Conservation (phyloP, 2,797 vertebrate species). For the Microhierax caerulescens region DNA sequence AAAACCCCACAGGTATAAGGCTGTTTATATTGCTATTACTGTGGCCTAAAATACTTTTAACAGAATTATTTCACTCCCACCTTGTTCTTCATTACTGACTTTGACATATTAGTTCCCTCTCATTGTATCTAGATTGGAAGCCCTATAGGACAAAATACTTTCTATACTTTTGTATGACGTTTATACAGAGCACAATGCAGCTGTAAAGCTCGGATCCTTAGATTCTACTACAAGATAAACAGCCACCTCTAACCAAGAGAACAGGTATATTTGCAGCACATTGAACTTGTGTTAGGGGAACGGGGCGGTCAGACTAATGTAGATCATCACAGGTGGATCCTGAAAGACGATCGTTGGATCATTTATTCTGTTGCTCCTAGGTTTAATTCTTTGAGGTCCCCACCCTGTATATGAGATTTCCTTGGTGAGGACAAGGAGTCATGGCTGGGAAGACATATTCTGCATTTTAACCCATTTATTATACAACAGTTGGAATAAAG, state of each 20-base stretch:
- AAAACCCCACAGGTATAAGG: neutral
- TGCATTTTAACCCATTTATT: neutral
- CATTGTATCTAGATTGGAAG: neutral
- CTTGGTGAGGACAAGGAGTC: neutral
- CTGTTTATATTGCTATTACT: neutral
- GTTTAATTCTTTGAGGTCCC: neutral
- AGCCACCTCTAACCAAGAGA: neutral
- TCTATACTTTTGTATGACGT: neutral
- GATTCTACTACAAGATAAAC: neutral
- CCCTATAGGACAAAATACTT: neutral
- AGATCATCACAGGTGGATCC: neutral
- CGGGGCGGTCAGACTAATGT: accelerated
- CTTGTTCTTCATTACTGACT: neutral
- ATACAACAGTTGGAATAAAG: neutral
- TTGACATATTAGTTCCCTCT: neutral
- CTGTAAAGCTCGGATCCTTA: neutral
- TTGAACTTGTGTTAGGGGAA: neutral
- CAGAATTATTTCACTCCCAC: neutral
- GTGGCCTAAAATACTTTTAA: neutral
- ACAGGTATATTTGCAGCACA: neutral
- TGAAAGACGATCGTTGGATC: neutral
- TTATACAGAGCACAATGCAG: neutral
- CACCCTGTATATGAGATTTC: neutral
- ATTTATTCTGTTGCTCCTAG: neutral
- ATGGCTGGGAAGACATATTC: neutral